phyloP scores from a whole-genome alignment of 2,888 invertebrate species.

The Sialis fuliginosa region DNA sequence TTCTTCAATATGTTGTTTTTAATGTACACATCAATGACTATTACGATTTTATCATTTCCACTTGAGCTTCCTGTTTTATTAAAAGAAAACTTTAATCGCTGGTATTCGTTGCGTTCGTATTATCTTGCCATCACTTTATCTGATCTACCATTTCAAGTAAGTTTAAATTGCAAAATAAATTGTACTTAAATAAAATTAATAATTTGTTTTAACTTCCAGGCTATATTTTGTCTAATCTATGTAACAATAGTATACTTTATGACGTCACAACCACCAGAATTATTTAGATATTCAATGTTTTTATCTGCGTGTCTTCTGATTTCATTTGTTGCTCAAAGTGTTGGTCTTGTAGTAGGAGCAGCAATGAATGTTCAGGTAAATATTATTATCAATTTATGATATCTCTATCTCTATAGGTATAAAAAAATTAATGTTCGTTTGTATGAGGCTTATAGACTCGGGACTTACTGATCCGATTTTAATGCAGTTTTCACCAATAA shows the following conservation, averaged over 20 bases:
- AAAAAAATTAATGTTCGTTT: background rate
- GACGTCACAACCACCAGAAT: slow-evolving; percentile 81
- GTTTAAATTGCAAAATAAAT: slow-evolving; percentile 5
- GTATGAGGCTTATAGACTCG: too few relatives aligned
- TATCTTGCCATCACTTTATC: slow-evolving; percentile 91
- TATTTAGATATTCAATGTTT: slow-evolving; percentile 75
- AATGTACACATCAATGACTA: slow-evolving; percentile 99
- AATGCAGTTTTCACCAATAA: too few relatives aligned
- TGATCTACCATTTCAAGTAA: slow-evolving; percentile 95
- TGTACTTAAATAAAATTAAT: background rate
- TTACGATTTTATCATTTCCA: slow-evolving; percentile 93
- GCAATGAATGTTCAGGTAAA: slow-evolving; percentile 78
- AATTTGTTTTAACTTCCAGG: slow-evolving; percentile 31
- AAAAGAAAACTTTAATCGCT: slow-evolving; percentile 90
- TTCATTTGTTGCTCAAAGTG: slow-evolving; percentile 88
- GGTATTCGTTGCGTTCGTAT: slow-evolving; percentile 90
- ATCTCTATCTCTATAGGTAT: background rate
- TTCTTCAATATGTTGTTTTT: slow-evolving; percentile 98
- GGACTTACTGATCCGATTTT: too few relatives aligned
- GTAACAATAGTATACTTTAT: slow-evolving; percentile 85
- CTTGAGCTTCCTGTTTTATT: slow-evolving; percentile 88
- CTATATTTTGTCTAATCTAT: slow-evolving; percentile 84
- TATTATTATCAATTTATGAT: background rate
- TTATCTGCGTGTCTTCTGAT: slow-evolving; percentile 73
- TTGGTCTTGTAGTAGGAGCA: slow-evolving; percentile 87